phyloP scores from a whole-genome alignment of 2,797 vertebrate species.

The Phyllotis vaccarum region DNA sequence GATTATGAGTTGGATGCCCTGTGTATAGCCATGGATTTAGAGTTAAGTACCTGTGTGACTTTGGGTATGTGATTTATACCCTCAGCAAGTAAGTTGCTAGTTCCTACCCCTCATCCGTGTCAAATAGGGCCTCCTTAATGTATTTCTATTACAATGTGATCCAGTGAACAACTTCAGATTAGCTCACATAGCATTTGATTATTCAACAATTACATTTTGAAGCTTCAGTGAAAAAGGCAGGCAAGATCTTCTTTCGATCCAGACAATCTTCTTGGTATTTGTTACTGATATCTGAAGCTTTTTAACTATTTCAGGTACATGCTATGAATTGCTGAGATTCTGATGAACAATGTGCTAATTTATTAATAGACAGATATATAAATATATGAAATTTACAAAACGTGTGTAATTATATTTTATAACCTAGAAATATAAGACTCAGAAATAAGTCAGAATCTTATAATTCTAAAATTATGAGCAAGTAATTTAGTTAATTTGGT shows the following conservation, averaged over 20 bases:
- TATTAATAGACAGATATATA: neutral
- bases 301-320: neutral
- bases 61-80: neutral
- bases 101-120: neutral
- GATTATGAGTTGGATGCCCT: slow-evolving; percentile 40
- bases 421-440: neutral
- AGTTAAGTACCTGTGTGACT: slow-evolving; percentile 46
- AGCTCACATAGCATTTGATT: neutral
- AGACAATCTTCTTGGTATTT: neutral
- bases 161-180: neutral
- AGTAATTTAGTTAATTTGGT: slow-evolving; percentile 15
- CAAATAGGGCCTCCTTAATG: neutral
- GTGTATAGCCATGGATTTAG: slow-evolving; percentile 27
- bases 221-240: neutral
- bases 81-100: neutral
- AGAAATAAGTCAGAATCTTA: slow-evolving; percentile 9
- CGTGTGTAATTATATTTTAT: neutral
- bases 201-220: neutral
- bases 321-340: neutral
- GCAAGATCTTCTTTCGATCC: neutral
- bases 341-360: neutral
- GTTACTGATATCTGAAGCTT: neutral
- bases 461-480: neutral
- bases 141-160: neutral
- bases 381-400: neutral